Percentiles rank a stretch among this genome's conserved stretches.
phyloP scores from a whole-genome alignment of 2,888 invertebrate genomes.

The Polydrusus tereticollis region DNA sequence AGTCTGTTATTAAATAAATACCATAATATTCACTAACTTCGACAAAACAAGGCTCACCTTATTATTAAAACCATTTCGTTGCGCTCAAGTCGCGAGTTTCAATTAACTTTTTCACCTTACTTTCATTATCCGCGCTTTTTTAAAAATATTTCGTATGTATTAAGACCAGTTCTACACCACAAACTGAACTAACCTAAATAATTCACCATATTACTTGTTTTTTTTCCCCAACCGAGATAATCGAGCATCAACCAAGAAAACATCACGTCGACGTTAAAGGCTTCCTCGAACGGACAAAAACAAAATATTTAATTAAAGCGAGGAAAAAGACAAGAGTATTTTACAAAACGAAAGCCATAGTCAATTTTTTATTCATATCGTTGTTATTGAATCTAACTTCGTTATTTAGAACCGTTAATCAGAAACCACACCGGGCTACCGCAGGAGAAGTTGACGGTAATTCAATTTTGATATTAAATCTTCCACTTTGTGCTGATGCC shows the following conservation, averaged over 20 bases:
- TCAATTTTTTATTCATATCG: neutral
- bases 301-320: slow-evolving; percentile 19
- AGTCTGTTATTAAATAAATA: too few relatives aligned
- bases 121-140: neutral
- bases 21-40: too few relatives aligned
- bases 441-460: slow-evolving; percentile 1
- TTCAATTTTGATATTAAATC: slow-evolving; percentile 8
- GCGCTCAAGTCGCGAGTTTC: neutral
- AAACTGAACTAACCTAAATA: slow-evolving; percentile 15
- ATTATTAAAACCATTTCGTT: too few relatives aligned
- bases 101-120: neutral
- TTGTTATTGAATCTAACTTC: neutral
- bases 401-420: neutral
- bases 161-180: neutral
- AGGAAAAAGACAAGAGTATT: slow-evolving; percentile 7
- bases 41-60: too few relatives aligned
- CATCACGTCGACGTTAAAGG: slow-evolving; percentile 21
- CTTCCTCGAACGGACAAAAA: slow-evolving; percentile 15
- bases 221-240: slow-evolving; percentile 11
- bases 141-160: slow-evolving; percentile 6
- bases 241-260: slow-evolving; percentile 26
- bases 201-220: neutral
- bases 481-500: slow-evolving; percentile 3
- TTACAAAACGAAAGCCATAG: neutral
- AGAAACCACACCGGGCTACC: slow-evolving; percentile 4